A percentile compares a stretch with the other conserved stretches of the same genome.
phyloP scores from a whole-genome alignment of 2,797 vertebrate genomes.

The Alca torda region DNA sequence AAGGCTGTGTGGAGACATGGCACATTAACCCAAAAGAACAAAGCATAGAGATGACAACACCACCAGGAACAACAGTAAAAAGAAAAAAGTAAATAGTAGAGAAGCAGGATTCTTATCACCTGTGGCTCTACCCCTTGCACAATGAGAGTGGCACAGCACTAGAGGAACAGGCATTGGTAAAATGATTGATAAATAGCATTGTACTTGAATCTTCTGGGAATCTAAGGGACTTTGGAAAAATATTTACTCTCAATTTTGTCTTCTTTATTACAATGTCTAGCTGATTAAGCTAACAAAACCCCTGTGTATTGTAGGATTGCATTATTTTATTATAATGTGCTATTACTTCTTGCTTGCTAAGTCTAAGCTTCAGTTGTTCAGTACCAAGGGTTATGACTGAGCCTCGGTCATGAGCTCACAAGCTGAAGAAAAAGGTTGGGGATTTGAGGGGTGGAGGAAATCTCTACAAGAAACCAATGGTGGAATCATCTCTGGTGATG shows the following conservation, averaged over 20 bases:
- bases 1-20: constrained; percentile 39
- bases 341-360: background rate
- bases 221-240: background rate
- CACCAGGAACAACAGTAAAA: background rate
- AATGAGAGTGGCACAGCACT: background rate
- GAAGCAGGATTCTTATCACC: background rate
- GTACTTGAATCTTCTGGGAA: background rate
- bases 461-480: background rate
- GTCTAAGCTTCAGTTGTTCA: background rate
- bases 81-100: background rate
- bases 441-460: background rate
- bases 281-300: background rate
- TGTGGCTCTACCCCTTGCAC: background rate
- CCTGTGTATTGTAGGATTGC: background rate
- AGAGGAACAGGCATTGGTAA: background rate
- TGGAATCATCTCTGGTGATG: background rate
- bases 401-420: background rate
- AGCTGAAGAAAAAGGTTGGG: background rate
- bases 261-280: background rate
- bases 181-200: background rate
- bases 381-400: background rate
- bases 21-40: constrained; percentile 37
- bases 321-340: background rate
- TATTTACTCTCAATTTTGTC: background rate
- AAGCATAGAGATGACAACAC: background rate